Evolutionary conservation across 2,797 vertebrate genomes (phyloP), one percentile per base, ranked within the genome.

Genomic region (Microcaecilia unicolor): DNA sequence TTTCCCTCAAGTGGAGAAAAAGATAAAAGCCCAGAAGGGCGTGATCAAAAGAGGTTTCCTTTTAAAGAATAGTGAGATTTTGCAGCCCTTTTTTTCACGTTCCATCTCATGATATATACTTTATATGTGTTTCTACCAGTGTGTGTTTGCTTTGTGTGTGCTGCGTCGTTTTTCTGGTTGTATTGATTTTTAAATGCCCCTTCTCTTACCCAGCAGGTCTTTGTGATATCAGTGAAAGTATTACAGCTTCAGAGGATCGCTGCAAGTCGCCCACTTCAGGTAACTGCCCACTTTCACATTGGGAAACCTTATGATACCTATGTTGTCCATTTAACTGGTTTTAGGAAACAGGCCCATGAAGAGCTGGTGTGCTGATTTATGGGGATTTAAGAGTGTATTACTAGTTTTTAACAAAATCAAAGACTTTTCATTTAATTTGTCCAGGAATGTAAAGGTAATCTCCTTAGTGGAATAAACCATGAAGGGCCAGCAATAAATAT

Each of bases 221-320:
- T 9, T 97, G 92, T 41, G 94, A 99, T 55, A 98, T 98, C 57
- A 99, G 83, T 31, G 95, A 99, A 70, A 86, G 89, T 39, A 87
- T 89, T 1, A 52, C 83, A 24, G 87, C 91, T 23, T 90, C 92
- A 44, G 95, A 99, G 44, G 95, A 99, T 62, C 90, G 91, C 64
- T 99, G 95, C 86, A 99, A 99, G 61, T 99, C 95, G 2, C 95
- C 95, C 9, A 99, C 95, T 39, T 97, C 95, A 82, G 93, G 95
- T 98, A 96, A 88, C n/a, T n/a, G n/a, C n/a, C n/a, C n/a, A n/a
- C n/a, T n/a, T n/a, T n/a, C n/a, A n/a, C n/a, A n/a, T n/a, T n/a
- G n/a, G n/a, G n/a, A n/a, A n/a, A n/a, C n/a, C n/a, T n/a, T n/a
- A n/a, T n/a, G n/a, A n/a, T n/a, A n/a, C n/a, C n/a, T n/a, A n/a